Conservation (phyloP, 2,113 vertebrate genomes). For the Odocoileus virginianus region DNA sequence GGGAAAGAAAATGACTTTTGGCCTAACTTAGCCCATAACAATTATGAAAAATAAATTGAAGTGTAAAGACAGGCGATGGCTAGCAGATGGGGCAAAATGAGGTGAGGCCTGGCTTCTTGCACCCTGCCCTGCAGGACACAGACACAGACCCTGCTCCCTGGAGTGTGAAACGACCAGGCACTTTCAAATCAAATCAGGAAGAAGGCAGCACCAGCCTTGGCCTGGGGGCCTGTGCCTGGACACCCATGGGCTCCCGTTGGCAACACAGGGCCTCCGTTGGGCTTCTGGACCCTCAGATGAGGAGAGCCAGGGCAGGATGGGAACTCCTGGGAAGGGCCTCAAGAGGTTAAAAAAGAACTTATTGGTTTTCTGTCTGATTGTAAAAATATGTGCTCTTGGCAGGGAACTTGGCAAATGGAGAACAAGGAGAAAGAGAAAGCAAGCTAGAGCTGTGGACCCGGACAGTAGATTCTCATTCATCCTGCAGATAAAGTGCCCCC, state of each 20-base stretch:
- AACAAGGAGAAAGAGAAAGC: not conserved
- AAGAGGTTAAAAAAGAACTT: not conserved
- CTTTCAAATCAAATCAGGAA: not conserved
- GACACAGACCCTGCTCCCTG: not conserved
- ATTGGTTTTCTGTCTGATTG: not conserved
- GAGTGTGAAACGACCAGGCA: not conserved
- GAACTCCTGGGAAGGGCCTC: not conserved
- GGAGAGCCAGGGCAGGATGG: not conserved
- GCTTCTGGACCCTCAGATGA: not conserved
- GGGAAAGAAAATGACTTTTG: constrained; percentile 18
- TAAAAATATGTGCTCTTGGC: not conserved
- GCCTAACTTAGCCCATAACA: not conserved
- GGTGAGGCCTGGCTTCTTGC: not conserved
- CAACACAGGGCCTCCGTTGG: not conserved
- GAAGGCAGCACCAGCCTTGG: not conserved
- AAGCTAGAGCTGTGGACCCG: not conserved
- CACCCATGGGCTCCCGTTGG: not conserved
- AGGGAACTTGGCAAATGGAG: not conserved
- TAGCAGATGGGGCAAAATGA: not conserved
- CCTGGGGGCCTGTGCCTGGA: accelerated
- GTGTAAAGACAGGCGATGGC: not conserved
- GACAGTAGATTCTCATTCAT: not conserved
- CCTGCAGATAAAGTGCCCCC: not conserved
- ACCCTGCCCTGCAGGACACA: not conserved
- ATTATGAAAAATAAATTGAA: not conserved